These are phyloP conservation scores for Eolophus roseicapilla DNA, from an alignment of 2,113 vertebrate genomes.

Conservation along the genomic window DNA sequence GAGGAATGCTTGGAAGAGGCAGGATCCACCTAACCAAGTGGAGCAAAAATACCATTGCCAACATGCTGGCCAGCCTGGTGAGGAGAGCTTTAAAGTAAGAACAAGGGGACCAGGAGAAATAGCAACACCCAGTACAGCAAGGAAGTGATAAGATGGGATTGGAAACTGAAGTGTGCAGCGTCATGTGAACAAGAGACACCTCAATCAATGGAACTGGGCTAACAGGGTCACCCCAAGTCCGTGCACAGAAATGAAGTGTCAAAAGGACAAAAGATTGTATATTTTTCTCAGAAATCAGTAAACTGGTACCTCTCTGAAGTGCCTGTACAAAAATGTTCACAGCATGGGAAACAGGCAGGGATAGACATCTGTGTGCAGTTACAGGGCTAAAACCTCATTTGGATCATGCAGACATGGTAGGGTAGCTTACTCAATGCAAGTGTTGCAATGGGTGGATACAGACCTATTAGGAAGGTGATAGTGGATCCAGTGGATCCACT, in stretches of 20 bases:
- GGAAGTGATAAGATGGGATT: not conserved
- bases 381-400: not conserved
- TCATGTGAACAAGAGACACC: not conserved
- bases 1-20: not conserved
- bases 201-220: not conserved
- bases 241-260: not conserved
- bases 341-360: not conserved
- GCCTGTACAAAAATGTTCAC: not conserved
- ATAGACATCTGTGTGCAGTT: not conserved
- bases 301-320: not conserved
- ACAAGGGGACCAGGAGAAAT: not conserved
- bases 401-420: not conserved
- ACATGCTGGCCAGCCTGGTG: not conserved
- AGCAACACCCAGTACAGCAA: not conserved
- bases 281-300: not conserved
- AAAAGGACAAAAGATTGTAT: not conserved
- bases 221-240: not conserved
- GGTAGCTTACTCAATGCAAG: not conserved
- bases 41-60: not conserved
- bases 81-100: not conserved
- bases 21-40: not conserved
- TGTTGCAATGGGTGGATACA: not conserved
- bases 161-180: not conserved
- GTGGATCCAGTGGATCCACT: not conserved
- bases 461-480: not conserved